Percentiles rank a stretch among this genome's conserved stretches.
Evolutionary conservation across 1,140 invertebrate species (phyloP).

Genomic region (Apis dorsata): DNA sequence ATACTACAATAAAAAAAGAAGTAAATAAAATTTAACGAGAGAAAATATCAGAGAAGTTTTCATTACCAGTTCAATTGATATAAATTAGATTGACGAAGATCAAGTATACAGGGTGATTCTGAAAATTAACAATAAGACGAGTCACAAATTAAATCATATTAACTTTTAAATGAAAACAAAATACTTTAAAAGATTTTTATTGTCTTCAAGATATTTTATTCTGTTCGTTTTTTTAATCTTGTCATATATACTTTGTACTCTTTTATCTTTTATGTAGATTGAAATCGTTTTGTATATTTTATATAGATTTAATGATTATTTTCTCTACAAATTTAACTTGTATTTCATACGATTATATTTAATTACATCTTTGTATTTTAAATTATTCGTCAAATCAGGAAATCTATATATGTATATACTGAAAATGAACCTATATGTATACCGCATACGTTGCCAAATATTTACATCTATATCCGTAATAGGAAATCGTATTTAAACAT

Average conservation of each 20-base stretch:
- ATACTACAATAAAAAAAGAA: not conserved
- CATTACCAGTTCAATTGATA: slow-evolving; percentile 7
- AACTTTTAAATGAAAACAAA: not conserved
- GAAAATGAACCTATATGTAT: not conserved
- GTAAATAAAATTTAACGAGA: not conserved
- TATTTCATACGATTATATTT: not conserved
- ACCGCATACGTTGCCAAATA: not conserved
- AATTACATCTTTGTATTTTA: not conserved
- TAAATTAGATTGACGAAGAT: not conserved
- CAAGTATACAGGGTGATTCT: not conserved
- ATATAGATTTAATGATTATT: not conserved
- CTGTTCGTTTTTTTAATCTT: too few species aligned
- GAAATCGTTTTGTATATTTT: not conserved
- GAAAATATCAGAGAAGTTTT: not conserved
- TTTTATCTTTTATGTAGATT: not conserved
- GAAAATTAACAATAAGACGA: not conserved
- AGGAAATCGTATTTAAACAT: not conserved
- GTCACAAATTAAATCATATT: not conserved
- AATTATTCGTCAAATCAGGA: not conserved
- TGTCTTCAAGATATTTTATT: not conserved
- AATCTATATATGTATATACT: not conserved
- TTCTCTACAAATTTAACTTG: not conserved
- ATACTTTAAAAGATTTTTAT: not conserved
- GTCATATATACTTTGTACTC: too few species aligned
- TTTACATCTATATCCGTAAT: not conserved